A percentile compares a stretch with the other conserved stretches of the same genome.
phyloP scores from a whole-genome alignment of 2,113 vertebrate genomes.

The Trematocara stigmaticum region DNA sequence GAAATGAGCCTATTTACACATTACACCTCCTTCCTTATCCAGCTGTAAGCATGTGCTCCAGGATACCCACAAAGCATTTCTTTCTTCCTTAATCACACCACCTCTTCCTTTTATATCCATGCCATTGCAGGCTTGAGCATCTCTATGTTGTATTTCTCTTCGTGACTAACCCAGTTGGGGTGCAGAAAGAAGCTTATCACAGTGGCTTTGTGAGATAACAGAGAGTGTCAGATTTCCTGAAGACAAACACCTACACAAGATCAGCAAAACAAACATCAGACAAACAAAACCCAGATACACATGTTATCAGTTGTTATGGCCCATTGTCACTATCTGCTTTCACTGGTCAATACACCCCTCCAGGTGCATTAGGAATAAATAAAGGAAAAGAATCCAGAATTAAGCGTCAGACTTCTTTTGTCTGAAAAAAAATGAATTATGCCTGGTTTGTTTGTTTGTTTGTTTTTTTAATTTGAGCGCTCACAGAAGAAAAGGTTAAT shows the following conservation, averaged over 20 bases:
- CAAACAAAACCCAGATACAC: not conserved
- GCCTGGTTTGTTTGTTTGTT: not conserved
- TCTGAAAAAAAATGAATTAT: not conserved
- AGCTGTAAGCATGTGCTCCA: not conserved
- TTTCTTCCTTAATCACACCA: not conserved
- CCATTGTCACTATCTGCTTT: not conserved
- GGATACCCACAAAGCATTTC: not conserved
- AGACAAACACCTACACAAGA: not conserved
- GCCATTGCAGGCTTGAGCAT: not conserved
- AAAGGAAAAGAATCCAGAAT: not conserved
- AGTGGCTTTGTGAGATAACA: not conserved
- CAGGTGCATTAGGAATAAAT: not conserved
- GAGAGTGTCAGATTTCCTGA: not conserved
- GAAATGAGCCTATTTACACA: not conserved
- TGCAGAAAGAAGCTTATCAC: not conserved
- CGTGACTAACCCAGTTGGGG: not conserved
- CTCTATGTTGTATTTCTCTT: not conserved
- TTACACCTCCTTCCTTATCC: not conserved
- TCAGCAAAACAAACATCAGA: slow-evolving; percentile 2
- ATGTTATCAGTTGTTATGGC: not conserved
- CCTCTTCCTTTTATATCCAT: not conserved
- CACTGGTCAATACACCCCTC: not conserved
- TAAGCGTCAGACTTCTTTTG: not conserved
- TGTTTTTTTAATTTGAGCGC: not conserved
- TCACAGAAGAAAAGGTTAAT: not conserved